phyloP scores from a whole-genome alignment of 2,113 vertebrate genomes.

The Peromyscus californicus region DNA sequence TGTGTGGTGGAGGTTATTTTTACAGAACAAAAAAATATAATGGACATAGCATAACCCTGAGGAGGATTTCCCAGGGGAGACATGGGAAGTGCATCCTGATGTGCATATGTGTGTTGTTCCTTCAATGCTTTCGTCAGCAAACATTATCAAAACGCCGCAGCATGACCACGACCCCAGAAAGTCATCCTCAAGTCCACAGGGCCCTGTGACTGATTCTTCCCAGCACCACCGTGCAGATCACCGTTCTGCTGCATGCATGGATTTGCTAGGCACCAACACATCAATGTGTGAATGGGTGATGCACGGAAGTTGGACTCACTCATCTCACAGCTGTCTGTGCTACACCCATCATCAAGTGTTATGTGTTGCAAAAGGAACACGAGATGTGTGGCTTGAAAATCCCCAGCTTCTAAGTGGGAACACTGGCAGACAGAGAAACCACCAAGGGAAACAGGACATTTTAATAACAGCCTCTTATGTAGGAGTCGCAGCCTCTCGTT shows the following conservation, averaged over 20 bases:
- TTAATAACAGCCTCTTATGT: constrained; percentile 59
- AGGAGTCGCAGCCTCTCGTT: constrained; percentile 54
- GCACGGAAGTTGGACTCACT: not conserved
- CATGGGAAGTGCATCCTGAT: not conserved
- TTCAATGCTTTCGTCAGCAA: not conserved
- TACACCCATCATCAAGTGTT: not conserved
- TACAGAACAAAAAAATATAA: constrained; percentile 28
- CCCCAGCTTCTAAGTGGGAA: constrained; percentile 41
- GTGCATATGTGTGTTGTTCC: not conserved
- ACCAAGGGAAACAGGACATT: constrained; percentile 61
- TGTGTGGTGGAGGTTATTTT: not conserved
- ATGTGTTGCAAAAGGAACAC: constrained; percentile 18
- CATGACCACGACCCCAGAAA: not conserved
- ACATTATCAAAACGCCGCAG: constrained; percentile 1
- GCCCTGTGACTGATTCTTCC: not conserved
- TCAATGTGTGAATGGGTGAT: not conserved
- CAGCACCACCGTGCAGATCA: not conserved
- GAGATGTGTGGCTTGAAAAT: constrained; percentile 36
- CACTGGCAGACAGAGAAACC: constrained; percentile 69
- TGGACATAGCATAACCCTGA: not conserved
- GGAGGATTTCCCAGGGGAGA: not conserved
- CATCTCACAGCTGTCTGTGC: not conserved
- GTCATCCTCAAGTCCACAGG: constrained; percentile 17
- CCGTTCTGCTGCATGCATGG: not conserved
- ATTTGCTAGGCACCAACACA: not conserved